phyloP scores from a whole-genome alignment of 64 coral and sea anemone species.

The Montipora sp. region DNA sequence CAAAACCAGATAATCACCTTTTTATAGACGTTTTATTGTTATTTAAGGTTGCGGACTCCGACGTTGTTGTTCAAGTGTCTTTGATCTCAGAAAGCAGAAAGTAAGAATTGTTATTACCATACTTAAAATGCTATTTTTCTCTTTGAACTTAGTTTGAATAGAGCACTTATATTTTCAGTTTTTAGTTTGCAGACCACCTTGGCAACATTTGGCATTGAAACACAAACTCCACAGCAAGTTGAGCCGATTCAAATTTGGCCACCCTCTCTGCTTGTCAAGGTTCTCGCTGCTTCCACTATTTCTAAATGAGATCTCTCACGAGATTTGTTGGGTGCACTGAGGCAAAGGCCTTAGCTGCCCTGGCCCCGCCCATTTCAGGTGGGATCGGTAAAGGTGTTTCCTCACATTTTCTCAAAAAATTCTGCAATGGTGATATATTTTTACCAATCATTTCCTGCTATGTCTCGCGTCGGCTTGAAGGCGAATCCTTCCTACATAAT shows the following conservation, averaged over 20 bases:
- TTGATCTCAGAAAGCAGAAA: slow-evolving; percentile 93
- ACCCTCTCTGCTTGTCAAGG: slow-evolving; percentile 83
- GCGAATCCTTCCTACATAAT: too few species aligned
- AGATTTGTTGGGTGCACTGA: too few species aligned
- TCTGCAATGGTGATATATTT: too few species aligned
- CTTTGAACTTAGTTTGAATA: neutral
- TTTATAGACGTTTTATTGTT: neutral
- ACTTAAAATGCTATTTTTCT: too few species aligned
- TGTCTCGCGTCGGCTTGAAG: too few species aligned
- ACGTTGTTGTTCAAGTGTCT: slow-evolving; percentile 93
- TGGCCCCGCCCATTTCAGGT: too few species aligned
- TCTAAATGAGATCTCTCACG: too few species aligned
- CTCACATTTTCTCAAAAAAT: too few species aligned
- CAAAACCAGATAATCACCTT: too few species aligned
- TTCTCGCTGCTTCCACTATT: neutral
- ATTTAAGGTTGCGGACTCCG: slow-evolving; percentile 83
- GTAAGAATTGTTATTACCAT: slow-evolving; percentile 54
- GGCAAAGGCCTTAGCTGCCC: too few species aligned
- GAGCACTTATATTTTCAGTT: neutral
- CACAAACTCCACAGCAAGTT: slow-evolving; percentile 94
- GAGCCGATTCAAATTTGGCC: slow-evolving; percentile 99
- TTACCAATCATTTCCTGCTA: too few species aligned
- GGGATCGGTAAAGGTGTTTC: too few species aligned
- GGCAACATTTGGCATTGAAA: slow-evolving; percentile 96
- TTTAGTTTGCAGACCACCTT: slow-evolving; percentile 92